Evolutionary conservation across 2,113 vertebrate species (phyloP).

Genomic region (Hystrix brachyura): DNA sequence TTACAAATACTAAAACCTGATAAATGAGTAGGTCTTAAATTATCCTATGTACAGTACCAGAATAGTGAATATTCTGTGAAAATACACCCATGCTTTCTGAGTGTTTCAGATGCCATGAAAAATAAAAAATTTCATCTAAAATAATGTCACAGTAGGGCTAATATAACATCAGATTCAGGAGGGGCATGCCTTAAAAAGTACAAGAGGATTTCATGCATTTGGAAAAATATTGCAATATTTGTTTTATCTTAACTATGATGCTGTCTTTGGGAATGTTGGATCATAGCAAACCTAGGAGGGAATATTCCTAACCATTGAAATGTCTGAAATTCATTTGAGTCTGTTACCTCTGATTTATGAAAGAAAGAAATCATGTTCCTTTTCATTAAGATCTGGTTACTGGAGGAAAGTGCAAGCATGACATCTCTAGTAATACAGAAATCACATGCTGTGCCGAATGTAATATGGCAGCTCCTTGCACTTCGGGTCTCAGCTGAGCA

Average conservation of each 20-base stretch:
- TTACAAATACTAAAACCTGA: neutral
- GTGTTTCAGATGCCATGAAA: conserved; percentile 15
- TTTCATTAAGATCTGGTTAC: conserved; percentile 64
- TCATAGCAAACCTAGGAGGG: neutral
- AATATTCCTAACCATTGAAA: neutral
- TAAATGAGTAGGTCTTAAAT: neutral
- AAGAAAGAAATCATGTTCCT: conserved; percentile 42
- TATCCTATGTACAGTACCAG: neutral
- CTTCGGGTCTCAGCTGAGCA: conserved; percentile 10
- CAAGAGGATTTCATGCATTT: neutral
- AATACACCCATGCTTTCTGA: neutral
- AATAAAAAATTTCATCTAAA: conserved; percentile 9
- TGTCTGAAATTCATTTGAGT: conserved; percentile 35
- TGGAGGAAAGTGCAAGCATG: neutral
- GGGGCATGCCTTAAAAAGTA: neutral
- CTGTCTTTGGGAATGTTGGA: neutral
- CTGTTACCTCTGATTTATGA: conserved; percentile 1
- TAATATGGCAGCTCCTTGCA: neutral
- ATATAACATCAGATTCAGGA: neutral
- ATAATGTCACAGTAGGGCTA: neutral
- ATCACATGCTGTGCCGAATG: neutral
- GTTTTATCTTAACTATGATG: neutral
- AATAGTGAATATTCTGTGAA: neutral
- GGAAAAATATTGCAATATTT: conserved; percentile 7
- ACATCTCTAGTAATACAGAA: conserved; percentile 55